Evolutionary conservation across 2,888 invertebrate species (phyloP), one percentile per base, ranked within the genome.

Genomic region (Brachypalpus laphriformis): DNA sequence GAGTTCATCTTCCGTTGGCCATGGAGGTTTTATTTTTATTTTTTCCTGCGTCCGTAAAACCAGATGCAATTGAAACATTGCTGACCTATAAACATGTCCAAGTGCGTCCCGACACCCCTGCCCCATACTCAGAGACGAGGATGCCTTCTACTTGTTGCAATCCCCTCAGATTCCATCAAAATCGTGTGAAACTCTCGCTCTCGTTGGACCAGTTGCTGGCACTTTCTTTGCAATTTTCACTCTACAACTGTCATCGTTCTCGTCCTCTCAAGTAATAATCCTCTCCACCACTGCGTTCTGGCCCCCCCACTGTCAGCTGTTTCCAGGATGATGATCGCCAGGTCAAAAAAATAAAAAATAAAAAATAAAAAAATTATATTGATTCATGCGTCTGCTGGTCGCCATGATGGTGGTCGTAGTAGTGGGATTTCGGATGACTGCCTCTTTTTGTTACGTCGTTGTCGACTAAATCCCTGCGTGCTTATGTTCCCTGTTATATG

Each of bases 181-280:
- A 61, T 40, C 85, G 80, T 85, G 85, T 85, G 85, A 85, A 85
- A 81, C 85, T 85, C 75, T 85, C 85, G 80, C 81, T 85, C 65
- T 85, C 85, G 80, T 61, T 85, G 80, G 63, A 75, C 78, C 83
- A 78, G 68, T 74, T 83, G 74, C 40, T 56, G 65, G 59, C 54
- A 61, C 56, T 72, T 82, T 49, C 75, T 76, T 49, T 81, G 61
- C 74, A 68, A 81, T 80, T 72, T 66, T 66, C 68, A 57, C 68
- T 63, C 45, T 37, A 68, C 85, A 85, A 85, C 85, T 85, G 85
- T 76, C 85, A 71, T 85, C 75, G 80, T 45, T 22, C n/a, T 68
- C 49, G 22, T 71, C 22, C 68, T 45, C 74, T 45, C 75, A 45
- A 49, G 57, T 37, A 16, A 22, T 61, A 54, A 20, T 66, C 49